These are phyloP conservation scores for Actinemys pallida DNA, from an alignment of 2,113 vertebrate genomes.

Conservation along the genomic window DNA sequence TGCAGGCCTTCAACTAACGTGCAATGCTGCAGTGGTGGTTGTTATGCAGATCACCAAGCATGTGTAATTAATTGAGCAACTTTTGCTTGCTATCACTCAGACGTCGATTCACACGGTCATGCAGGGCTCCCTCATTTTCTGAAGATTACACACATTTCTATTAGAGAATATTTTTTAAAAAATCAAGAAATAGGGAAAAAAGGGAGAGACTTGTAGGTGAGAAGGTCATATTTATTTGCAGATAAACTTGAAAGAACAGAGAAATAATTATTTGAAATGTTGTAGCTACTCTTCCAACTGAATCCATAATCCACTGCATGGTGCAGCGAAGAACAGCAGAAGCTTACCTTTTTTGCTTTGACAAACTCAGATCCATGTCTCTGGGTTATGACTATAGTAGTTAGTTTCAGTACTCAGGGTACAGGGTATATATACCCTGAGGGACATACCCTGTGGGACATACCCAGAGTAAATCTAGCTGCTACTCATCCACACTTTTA, in stretches of 20 bases:
- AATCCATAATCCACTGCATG: neutral
- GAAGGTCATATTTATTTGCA: conserved; percentile 21
- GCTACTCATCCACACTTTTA: neutral
- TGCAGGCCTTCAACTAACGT: conserved; percentile 77
- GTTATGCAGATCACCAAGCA: conserved; percentile 82
- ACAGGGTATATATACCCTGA: no score
- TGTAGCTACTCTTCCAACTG: conserved; percentile 10
- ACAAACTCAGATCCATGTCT: neutral
- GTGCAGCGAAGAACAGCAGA: conserved; percentile 6
- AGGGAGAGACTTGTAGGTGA: neutral
- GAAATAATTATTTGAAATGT: conserved; percentile 37
- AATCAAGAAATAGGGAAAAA: neutral
- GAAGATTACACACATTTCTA: conserved; percentile 56
- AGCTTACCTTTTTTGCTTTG: neutral
- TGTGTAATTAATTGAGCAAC: conserved; percentile 86
- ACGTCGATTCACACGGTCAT: conserved; percentile 82
- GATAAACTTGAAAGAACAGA: conserved; percentile 12
- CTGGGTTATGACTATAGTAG: neutral
- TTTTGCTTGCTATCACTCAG: conserved; percentile 81
- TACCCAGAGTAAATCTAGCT: accelerated
- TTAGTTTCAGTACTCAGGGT: neutral
- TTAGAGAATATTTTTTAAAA: neutral
- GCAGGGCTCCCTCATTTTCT: conserved; percentile 61
- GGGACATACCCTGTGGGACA: neutral
- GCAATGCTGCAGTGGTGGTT: conserved; percentile 73